Conservation (phyloP, 2,113 vertebrate genomes). For the Eurystomus gularis region DNA sequence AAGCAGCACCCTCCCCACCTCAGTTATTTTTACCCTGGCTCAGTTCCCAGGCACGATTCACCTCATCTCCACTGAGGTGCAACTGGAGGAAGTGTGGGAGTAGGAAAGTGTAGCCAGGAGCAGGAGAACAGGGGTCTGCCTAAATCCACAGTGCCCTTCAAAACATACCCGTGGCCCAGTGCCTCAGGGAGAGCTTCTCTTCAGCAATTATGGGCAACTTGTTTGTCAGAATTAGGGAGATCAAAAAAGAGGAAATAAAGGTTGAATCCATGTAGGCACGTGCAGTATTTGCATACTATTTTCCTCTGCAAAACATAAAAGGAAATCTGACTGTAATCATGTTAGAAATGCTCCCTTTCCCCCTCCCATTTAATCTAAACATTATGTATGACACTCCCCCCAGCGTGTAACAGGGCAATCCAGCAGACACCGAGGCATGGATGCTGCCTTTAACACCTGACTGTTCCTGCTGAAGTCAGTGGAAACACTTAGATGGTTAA, state of each 20-base stretch:
- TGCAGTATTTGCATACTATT: slow-evolving; percentile 28
- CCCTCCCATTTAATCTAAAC: slow-evolving; percentile 8
- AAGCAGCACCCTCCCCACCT: background rate
- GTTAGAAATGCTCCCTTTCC: slow-evolving; percentile 44
- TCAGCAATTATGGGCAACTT: background rate
- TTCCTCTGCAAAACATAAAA: slow-evolving; percentile 36
- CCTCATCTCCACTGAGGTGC: background rate
- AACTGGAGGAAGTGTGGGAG: background rate
- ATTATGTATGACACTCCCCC: background rate
- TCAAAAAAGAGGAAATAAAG: background rate
- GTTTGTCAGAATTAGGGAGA: slow-evolving; percentile 6
- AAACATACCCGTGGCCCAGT: background rate
- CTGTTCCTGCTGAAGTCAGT: slow-evolving; percentile 2
- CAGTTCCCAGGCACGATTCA: background rate
- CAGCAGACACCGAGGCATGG: background rate
- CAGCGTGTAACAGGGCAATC: background rate
- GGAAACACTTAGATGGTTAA: background rate
- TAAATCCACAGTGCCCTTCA: background rate
- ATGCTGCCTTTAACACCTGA: background rate
- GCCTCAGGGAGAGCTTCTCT: background rate
- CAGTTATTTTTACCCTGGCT: slow-evolving; percentile 37
- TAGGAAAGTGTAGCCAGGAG: background rate
- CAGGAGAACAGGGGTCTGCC: background rate
- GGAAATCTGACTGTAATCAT: slow-evolving; percentile 39
- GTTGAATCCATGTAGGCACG: background rate